phyloP scores from a whole-genome alignment of 2,888 invertebrate species.

The Papilio protenor region DNA sequence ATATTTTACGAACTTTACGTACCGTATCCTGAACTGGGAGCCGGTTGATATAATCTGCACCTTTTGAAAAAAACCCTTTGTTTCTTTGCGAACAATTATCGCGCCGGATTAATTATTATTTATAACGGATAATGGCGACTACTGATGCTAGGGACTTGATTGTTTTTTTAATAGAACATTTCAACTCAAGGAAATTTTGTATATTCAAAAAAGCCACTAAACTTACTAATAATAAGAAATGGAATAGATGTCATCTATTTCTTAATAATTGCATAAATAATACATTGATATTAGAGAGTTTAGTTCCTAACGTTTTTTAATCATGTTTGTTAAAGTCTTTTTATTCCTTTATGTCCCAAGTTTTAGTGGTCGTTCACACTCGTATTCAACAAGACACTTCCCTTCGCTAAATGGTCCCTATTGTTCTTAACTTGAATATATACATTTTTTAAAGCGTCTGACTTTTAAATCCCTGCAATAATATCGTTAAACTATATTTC shows the following conservation, averaged over 20 bases:
- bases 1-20: constrained; percentile 36
- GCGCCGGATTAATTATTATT: constrained; percentile 63
- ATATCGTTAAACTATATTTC: constrained; percentile 14
- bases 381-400: constrained; percentile 64
- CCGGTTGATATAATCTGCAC: constrained; percentile 52
- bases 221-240: background rate
- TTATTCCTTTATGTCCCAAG: constrained; percentile 42
- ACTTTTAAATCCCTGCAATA: constrained; percentile 64
- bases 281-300: background rate
- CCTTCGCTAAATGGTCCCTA: constrained; percentile 64
- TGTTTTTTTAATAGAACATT: background rate
- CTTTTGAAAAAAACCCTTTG: constrained; percentile 59
- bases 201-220: background rate
- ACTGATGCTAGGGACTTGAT: constrained; percentile 51
- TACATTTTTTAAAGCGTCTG: constrained; percentile 65
- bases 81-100: constrained; percentile 60
- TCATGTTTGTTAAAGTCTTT: background rate
- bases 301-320: background rate
- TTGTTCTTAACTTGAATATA: constrained; percentile 74
- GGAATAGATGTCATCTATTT: background rate
- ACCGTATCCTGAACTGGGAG: constrained; percentile 41
- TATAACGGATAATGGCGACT: constrained; percentile 49
- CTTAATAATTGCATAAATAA: background rate
- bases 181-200: background rate
- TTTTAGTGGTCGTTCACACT: constrained; percentile 47